These are phyloP conservation scores for Lycodopsis pacificus DNA, from an alignment of 2,797 vertebrate genomes.

Conservation along the genomic window DNA sequence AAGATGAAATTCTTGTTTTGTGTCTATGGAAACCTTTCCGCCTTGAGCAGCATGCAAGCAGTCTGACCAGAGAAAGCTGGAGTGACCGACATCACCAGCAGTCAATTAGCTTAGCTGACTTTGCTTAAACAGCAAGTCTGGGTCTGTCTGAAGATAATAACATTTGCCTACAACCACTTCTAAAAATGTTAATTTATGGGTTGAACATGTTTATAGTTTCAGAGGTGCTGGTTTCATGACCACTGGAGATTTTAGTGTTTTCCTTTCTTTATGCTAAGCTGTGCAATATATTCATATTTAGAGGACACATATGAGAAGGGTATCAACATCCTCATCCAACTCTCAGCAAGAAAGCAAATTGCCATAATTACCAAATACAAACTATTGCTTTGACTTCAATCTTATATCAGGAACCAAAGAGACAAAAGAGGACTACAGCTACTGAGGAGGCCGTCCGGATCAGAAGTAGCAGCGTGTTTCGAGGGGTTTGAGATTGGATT, in stretches of 20 bases:
- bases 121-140: background rate
- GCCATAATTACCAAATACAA: background rate
- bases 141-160: background rate
- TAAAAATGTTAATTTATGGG: background rate
- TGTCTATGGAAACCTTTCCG: slow-evolving; percentile 8
- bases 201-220: slow-evolving; percentile 1
- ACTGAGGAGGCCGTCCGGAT: background rate
- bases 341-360: background rate
- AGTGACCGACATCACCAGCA: background rate
- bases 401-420: slow-evolving; percentile 2
- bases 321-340: background rate
- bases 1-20: slow-evolving; percentile 16
- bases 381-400: background rate
- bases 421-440: slow-evolving; percentile 3
- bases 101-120: background rate
- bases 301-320: background rate
- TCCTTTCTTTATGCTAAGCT: background rate
- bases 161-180: background rate
- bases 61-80: slow-evolving; percentile 8
- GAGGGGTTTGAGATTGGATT: slow-evolving; percentile 24
- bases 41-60: background rate
- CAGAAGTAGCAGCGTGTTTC: slow-evolving; percentile 2
- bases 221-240: background rate
- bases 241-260: background rate
- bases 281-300: background rate